Percentiles rank a stretch among this genome's conserved stretches.
These are phyloP conservation scores for Larimichthys crocea DNA, from an alignment of 2,113 vertebrate species.

Conservation along the genomic window DNA sequence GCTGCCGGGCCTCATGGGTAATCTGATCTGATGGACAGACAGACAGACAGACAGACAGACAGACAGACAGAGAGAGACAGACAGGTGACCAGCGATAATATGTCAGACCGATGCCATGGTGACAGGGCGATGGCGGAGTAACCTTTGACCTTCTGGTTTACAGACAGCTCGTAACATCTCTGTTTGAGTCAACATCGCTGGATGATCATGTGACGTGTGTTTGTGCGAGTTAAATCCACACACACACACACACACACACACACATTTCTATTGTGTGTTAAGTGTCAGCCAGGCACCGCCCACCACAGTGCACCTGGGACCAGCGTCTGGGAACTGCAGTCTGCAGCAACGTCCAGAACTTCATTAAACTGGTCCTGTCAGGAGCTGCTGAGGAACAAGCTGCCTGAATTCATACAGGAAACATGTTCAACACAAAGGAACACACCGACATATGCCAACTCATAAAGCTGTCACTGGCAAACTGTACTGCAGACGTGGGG, in stretches of 20 bases:
- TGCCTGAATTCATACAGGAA: not conserved
- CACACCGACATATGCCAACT: not conserved
- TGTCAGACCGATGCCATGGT: slow-evolving; percentile 73
- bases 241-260: not conserved
- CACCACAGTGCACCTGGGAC: slow-evolving; percentile 66
- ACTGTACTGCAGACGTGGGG: not conserved
- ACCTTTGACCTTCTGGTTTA: slow-evolving; percentile 60
- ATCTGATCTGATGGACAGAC: slow-evolving; percentile 73
- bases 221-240: slow-evolving; percentile 59
- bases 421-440: not conserved
- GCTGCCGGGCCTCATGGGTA: slow-evolving; percentile 68
- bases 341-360: slow-evolving; percentile 36
- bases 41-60: slow-evolving; percentile 53
- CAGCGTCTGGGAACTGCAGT: slow-evolving; percentile 60
- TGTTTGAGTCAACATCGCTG: slow-evolving; percentile 30
- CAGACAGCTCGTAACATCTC: slow-evolving; percentile 55
- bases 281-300: slow-evolving; percentile 68
- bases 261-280: slow-evolving; percentile 69
- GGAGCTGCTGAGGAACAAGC: not conserved
- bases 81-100: slow-evolving; percentile 76
- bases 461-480: not conserved
- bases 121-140: slow-evolving; percentile 13
- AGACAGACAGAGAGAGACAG: slow-evolving; percentile 74
- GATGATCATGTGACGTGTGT: slow-evolving; percentile 31
- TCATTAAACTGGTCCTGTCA: slow-evolving; percentile 35